phyloP scores from a whole-genome alignment of 1,140 invertebrate genomes.

The Scaptomyza pallida region DNA sequence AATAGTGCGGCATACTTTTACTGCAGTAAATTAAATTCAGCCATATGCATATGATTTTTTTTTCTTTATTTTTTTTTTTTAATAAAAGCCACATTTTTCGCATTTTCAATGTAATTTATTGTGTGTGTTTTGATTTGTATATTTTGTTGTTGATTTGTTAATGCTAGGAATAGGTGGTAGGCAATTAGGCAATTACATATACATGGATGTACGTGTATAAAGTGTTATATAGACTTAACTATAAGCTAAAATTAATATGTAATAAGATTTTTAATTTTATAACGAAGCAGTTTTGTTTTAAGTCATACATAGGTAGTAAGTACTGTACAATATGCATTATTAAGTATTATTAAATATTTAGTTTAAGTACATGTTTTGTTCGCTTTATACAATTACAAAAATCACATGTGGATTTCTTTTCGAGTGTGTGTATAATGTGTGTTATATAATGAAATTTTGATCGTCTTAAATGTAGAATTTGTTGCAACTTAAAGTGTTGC shows the following conservation, averaged over 20 bases:
- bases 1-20: too few relatives aligned
- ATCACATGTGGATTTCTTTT: conserved; percentile 65
- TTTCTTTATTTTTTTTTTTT: too few relatives aligned
- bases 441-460: conserved; percentile 15
- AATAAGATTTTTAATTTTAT: conserved; percentile 40
- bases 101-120: conserved; percentile 53
- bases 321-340: conserved; percentile 55
- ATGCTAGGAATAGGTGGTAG: conserved; percentile 46
- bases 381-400: conserved; percentile 57
- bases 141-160: conserved; percentile 32
- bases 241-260: conserved; percentile 44
- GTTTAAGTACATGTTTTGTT: conserved; percentile 26
- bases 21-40: too few relatives aligned
- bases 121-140: conserved; percentile 32
- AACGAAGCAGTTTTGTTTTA: conserved; percentile 42
- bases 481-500: conserved; percentile 22
- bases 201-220: conserved; percentile 20
- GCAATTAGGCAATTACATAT: conserved; percentile 57
- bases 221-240: conserved; percentile 16
- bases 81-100: conserved; percentile 24
- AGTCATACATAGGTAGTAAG: conserved; percentile 27
- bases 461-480: conserved; percentile 16
- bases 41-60: too few relatives aligned
- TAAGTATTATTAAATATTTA: conserved; percentile 29
- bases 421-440: conserved; percentile 11